phyloP scores from a whole-genome alignment of 2,888 invertebrate genomes.

The Argyra leucocephala region DNA sequence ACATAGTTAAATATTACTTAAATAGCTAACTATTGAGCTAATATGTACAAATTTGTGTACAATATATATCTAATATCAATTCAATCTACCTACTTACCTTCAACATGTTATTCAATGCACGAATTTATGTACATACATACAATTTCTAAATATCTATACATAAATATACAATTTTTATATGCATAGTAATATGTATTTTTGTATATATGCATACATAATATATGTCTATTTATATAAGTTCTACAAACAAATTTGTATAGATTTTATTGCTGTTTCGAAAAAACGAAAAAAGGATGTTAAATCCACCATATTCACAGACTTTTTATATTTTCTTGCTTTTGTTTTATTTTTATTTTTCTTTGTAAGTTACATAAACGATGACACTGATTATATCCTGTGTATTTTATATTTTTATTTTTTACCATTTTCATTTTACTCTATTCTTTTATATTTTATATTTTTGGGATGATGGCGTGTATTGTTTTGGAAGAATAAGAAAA shows the following conservation, averaged over 20 bases:
- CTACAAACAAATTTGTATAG: too few relatives aligned
- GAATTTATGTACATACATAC: not conserved
- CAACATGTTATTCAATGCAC: too few relatives aligned
- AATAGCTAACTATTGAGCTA: too few relatives aligned
- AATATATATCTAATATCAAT: too few relatives aligned
- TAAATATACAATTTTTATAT: not conserved
- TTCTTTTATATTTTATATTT: not conserved
- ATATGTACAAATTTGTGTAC: too few relatives aligned
- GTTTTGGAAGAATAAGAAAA: not conserved
- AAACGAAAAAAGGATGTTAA: not conserved
- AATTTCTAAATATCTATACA: not conserved
- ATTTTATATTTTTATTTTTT: not conserved
- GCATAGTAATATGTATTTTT: not conserved
- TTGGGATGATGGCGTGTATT: not conserved
- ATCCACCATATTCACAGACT: slow-evolving; percentile 6
- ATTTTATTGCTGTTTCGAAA: not conserved
- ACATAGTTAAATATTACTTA: too few relatives aligned
- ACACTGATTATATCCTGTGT: not conserved
- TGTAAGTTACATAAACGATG: not conserved
- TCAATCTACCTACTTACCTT: too few relatives aligned
- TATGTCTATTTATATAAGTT: too few relatives aligned
- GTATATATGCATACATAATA: not conserved
- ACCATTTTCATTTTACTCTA: too few relatives aligned
- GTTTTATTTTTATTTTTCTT: not conserved
- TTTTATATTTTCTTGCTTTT: not conserved